These are phyloP conservation scores for Drosophila guanche DNA, from an alignment of 1,140 invertebrate genomes.

Conservation along the genomic window DNA sequence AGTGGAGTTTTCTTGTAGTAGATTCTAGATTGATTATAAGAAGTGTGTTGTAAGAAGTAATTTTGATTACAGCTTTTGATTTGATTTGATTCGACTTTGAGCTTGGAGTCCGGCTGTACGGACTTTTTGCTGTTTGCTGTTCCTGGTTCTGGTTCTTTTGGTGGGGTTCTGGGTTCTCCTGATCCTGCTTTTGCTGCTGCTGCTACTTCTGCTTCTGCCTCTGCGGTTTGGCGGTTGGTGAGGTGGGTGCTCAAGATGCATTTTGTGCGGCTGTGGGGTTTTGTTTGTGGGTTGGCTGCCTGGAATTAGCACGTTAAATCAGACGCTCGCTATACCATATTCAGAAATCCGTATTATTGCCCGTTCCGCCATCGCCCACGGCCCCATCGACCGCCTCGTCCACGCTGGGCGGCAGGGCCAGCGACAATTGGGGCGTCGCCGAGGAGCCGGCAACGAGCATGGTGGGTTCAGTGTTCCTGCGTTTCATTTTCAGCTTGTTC, in stretches of 20 bases:
- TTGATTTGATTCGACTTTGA: constrained; percentile 51
- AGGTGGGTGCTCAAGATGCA: constrained; percentile 32
- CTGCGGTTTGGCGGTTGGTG: constrained; percentile 9
- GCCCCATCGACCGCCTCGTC: constrained; percentile 83
- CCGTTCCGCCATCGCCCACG: constrained; percentile 79
- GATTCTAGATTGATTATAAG: constrained; percentile 21
- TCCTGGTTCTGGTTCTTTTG: constrained; percentile 20
- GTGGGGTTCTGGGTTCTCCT: neutral
- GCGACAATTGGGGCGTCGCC: constrained; percentile 85
- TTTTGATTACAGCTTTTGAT: constrained; percentile 77
- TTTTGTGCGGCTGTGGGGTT: constrained; percentile 31
- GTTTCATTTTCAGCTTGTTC: constrained; percentile 97
- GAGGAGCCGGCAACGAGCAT: constrained; percentile 89
- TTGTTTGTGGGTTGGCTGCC: constrained; percentile 27
- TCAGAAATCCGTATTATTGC: constrained; percentile 85
- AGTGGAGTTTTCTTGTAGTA: constrained; percentile 4
- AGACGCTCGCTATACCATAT: constrained; percentile 88
- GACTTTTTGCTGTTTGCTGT: constrained; percentile 34
- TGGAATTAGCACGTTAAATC: constrained; percentile 85
- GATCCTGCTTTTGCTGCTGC: constrained; percentile 11
- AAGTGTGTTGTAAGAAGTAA: constrained; percentile 49
- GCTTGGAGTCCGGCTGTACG: constrained; percentile 27
- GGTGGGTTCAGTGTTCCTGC: constrained; percentile 95
- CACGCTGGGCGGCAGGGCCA: constrained; percentile 84
- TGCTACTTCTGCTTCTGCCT: constrained; percentile 26